These are phyloP conservation scores for Synergus umbraculus DNA, from an alignment of 2,888 invertebrate species.

Conservation along the genomic window DNA sequence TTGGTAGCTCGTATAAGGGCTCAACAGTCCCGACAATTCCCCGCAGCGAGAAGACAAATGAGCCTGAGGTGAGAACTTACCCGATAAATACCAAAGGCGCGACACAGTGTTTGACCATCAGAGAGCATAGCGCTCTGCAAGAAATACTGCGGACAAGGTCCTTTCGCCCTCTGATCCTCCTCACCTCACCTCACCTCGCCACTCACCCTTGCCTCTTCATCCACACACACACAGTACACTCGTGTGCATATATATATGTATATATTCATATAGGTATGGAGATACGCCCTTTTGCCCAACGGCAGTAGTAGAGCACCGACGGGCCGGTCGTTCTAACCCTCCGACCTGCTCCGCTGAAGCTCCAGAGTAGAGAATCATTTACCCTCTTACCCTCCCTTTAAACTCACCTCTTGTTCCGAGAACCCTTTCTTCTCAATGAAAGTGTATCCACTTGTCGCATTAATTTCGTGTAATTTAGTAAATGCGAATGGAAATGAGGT, in stretches of 20 bases:
- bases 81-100: constrained; percentile 77
- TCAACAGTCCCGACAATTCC: constrained; percentile 62
- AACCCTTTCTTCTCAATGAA: constrained; percentile 67
- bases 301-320: constrained; percentile 46
- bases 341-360: constrained; percentile 47
- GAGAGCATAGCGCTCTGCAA: constrained; percentile 71
- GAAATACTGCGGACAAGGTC: constrained; percentile 71
- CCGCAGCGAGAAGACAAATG: constrained; percentile 76
- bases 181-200: constrained; percentile 41
- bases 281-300: constrained; percentile 27
- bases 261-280: not conserved
- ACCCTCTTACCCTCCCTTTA: constrained; percentile 49
- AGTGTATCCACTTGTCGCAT: constrained; percentile 68
- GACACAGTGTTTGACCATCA: constrained; percentile 77
- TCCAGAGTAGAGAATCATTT: constrained; percentile 57
- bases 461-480: constrained; percentile 68
- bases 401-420: constrained; percentile 50
- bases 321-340: constrained; percentile 55
- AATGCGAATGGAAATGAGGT: constrained; percentile 48
- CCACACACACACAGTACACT: constrained; percentile 44
- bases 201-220: constrained; percentile 26
- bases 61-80: constrained; percentile 77
- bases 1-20: constrained; percentile 59
- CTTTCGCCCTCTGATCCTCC: constrained; percentile 61
- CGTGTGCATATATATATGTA: not conserved